Evolutionary conservation across 2,888 invertebrate species (phyloP), one percentile per base, ranked within the genome.

Genomic region (Caenorhabditis sp.): DNA sequence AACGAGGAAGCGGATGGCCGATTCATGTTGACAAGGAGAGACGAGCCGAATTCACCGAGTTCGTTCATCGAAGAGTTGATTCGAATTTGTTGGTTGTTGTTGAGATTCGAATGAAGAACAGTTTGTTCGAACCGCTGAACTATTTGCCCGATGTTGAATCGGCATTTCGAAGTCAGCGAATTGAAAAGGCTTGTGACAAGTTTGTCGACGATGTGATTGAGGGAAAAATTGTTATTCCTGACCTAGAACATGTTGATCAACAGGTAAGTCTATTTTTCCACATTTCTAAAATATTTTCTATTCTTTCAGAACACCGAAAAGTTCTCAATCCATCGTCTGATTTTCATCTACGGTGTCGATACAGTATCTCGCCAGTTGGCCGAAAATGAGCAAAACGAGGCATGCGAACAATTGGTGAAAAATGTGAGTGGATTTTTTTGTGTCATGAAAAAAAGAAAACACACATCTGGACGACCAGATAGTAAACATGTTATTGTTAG

Each of bases 1-100:
- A 66, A 43, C 43, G 63, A 60, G 86, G 86, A 27, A 78, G 77
- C 24, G 86, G 86, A 31, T 86, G 86, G 85, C 81, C 85, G 37
- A 75, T 75, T 36, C 70, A 78, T 24, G 64, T 81, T 37, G 78
- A 74, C 5, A 58, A 59, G 36, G 77, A 74, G 43, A 65, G 76
- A 26, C 69, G 77, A 4, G 71, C 68, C 14, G 72, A 71, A 17
- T 83, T 86, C 70, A 83, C 82, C 17, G 66, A 79, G 17, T 83
- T 82, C 61, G 68, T 86, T 53, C 82, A 85, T 62, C 61, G 67
- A 31, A 74, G 80, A 43, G 78, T 86, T 58, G 82, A 83, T 21
- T 72, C 70, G 54, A 70, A 77, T 57, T 71, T 86, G 24, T 66
- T 73, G 49, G 75, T 86, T 21, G 69, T 76, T 43, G 83, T 86